These are phyloP conservation scores for Drosophila ambigua DNA, from an alignment of 1,140 invertebrate genomes.

Conservation along the genomic window DNA sequence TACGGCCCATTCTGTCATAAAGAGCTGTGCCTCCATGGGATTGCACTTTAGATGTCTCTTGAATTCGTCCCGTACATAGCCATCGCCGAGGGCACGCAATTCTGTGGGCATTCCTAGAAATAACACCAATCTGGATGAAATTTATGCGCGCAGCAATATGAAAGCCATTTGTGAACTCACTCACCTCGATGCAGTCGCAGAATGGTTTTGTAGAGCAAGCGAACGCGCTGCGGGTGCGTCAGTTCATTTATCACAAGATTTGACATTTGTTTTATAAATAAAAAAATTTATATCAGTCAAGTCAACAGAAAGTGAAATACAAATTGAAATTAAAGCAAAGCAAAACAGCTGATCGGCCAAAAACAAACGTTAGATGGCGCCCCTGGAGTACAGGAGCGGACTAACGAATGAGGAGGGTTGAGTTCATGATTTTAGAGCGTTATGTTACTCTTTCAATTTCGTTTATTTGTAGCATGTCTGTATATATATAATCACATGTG, in stretches of 20 bases:
- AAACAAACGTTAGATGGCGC: too few species aligned
- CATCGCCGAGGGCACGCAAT: conserved; percentile 90
- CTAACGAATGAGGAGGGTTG: neutral
- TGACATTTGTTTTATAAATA: conserved; percentile 59
- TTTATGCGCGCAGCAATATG: neutral
- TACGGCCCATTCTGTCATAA: conserved; percentile 96
- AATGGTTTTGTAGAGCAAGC: conserved; percentile 94
- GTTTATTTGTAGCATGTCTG: conserved; percentile 51
- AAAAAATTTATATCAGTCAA: neutral
- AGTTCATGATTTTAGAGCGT: neutral
- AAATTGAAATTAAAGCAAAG: too few species aligned
- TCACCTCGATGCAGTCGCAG: conserved; percentile 91
- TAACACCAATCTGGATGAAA: neutral
- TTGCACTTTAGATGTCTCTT: conserved; percentile 92
- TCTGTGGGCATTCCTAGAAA: conserved; percentile 88
- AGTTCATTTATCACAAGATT: conserved; percentile 64
- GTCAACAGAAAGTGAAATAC: neutral
- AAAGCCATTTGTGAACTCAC: neutral
- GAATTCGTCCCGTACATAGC: conserved; percentile 95
- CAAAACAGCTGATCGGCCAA: too few species aligned
- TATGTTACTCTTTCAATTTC: conserved; percentile 19
- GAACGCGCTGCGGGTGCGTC: conserved; percentile 88
- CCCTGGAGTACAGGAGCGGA: too few species aligned
- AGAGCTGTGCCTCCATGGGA: conserved; percentile 88
- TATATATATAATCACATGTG: conserved; percentile 76